Base-by-base conservation (phyloP, 2,113 vertebrate species). In the Eulacestoma nigropectus region DNA sequence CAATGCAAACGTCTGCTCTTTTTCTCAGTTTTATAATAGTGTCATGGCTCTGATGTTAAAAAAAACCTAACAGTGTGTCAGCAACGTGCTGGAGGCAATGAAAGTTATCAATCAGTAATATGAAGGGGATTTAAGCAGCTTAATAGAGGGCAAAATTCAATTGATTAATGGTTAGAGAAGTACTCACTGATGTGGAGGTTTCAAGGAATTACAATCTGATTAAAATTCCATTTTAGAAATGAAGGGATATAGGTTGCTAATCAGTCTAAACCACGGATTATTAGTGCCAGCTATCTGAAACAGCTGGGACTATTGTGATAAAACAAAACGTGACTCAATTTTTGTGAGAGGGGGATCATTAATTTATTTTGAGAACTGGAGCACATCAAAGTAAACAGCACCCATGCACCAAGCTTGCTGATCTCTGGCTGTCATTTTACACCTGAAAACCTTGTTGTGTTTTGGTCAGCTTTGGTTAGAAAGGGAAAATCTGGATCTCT, bases 191-290 rank as follows among this genome's bases (percentile, higher is more conserved):
- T 5, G 1, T 69, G 65, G 73, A 91, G 73, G 65, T 89, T 97
- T 97, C 96, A 96, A 97, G 96, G 92, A 96, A 96, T 95, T 95
- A 88, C 86, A 96, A 91, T 94, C 94, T 90, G 96, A 97, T 97
- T 97, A 97, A 97, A 96, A 97, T 97, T 97, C 89, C 95, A 97
- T 96, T 96, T 96, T 82, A 95, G 81, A 97, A 97, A 97, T 96
- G 89, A 96, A 96, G 69, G 95, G 91, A 91, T 96, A 85, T 94
- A 84, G 65, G 95, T 96, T 95, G 95, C 96, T 96, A 96, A 97
- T 97, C 96, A 96, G 95, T 68, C 92, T 97, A 96, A 97, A 94
- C 65, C 89, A 89, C 82, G 91, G 95, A 96, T 94, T 96, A 96
- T 70, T 94, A 84, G 44, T 90, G 82, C 80, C 78, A 90, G 87